These are phyloP conservation scores for Tetheella fluctuosa DNA, from an alignment of 2,888 invertebrate species.

Conservation along the genomic window DNA sequence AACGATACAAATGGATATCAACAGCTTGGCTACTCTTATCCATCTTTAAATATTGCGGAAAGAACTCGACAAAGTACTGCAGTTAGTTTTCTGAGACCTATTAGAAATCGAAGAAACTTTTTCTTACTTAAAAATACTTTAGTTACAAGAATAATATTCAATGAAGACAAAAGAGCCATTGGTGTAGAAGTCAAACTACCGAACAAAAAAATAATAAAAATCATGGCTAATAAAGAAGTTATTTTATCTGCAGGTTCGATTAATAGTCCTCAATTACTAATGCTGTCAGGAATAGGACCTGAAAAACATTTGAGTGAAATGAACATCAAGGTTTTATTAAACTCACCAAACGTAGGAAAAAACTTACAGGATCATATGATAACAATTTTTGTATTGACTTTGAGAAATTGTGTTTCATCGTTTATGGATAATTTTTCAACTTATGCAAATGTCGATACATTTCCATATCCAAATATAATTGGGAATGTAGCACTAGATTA, in stretches of 20 bases:
- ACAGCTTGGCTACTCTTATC: slow-evolving; percentile 19
- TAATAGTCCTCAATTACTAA: slow-evolving; percentile 17
- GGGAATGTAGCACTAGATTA: slow-evolving; percentile 10
- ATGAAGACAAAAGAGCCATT: slow-evolving; percentile 15
- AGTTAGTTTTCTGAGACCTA: slow-evolving; percentile 15
- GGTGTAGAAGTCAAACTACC: slow-evolving; percentile 19
- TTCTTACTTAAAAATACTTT: slow-evolving; percentile 16
- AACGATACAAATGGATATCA: slow-evolving; percentile 18
- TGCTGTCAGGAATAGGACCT: slow-evolving; percentile 23
- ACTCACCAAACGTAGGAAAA: slow-evolving; percentile 20
- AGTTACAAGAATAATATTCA: slow-evolving; percentile 13
- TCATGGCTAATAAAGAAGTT: slow-evolving; percentile 19
- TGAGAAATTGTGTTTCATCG: neutral
- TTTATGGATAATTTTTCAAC: neutral
- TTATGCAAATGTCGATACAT: neutral
- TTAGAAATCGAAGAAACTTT: slow-evolving; percentile 16
- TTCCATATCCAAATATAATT: slow-evolving; percentile 8
- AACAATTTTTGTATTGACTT: slow-evolving; percentile 10
- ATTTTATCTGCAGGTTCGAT: slow-evolving; percentile 20
- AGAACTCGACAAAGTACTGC: slow-evolving; percentile 20
- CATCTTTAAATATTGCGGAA: slow-evolving; percentile 16
- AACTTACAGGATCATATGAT: slow-evolving; percentile 20
- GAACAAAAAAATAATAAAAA: slow-evolving; percentile 9
- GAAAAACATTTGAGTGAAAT: slow-evolving; percentile 16
- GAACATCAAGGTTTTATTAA: slow-evolving; percentile 14